These are phyloP conservation scores for Rhingia rostrata DNA, from an alignment of 2,888 invertebrate species.

Conservation along the genomic window DNA sequence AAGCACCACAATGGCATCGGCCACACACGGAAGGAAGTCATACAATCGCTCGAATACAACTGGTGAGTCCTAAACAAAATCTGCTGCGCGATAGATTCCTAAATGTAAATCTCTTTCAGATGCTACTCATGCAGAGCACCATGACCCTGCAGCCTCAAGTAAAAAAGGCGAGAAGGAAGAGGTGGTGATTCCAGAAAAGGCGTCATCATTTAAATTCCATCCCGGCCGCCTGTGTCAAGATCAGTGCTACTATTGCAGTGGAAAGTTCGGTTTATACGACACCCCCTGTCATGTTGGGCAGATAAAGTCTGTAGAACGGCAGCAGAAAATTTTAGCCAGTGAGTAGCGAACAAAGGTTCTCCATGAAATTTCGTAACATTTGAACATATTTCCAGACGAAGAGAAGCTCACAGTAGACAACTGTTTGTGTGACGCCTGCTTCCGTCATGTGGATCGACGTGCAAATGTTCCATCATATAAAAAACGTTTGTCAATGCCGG, in stretches of 20 bases:
- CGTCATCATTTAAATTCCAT: conserved; percentile 93
- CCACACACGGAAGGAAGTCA: conserved; percentile 88
- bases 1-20: conserved; percentile 10
- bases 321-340: conserved; percentile 91
- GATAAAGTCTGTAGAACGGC: conserved; percentile 91
- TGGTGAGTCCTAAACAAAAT: conserved; percentile 29
- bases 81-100: background rate
- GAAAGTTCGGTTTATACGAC: conserved; percentile 93
- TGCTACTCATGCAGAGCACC: conserved; percentile 44
- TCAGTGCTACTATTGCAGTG: conserved; percentile 93
- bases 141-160: conserved; percentile 58
- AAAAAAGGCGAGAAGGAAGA: conserved; percentile 82
- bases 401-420: conserved; percentile 92
- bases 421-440: conserved; percentile 94
- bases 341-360: conserved; percentile 80
- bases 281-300: conserved; percentile 94
- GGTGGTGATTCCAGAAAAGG: conserved; percentile 93
- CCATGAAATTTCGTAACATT: background rate
- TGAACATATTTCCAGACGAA: conserved; percentile 84
- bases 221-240: conserved; percentile 92
- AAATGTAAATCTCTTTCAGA: conserved; percentile 38
- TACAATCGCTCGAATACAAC: conserved; percentile 89
- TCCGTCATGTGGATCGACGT: conserved; percentile 92
- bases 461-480: conserved; percentile 89
- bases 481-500: conserved; percentile 83